Percentiles rank a stretch among this genome's conserved stretches.
Conservation (phyloP, 2,113 vertebrate genomes). For the Mellivora capensis region DNA sequence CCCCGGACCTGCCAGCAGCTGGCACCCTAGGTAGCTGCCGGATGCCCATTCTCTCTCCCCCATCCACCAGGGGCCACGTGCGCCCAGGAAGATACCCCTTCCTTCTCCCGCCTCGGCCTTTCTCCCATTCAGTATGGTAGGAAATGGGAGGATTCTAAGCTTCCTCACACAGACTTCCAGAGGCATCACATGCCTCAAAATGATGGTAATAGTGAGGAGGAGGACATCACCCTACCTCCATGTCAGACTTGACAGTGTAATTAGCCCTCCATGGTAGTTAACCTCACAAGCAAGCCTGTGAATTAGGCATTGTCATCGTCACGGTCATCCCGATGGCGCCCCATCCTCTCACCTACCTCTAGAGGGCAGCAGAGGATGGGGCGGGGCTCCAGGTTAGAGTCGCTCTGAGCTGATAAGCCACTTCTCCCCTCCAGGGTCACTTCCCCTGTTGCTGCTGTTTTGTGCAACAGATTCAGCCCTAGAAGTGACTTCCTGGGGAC, state of each 20-base stretch:
- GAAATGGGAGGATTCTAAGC: neutral
- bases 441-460: neutral
- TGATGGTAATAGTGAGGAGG: neutral
- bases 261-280: neutral
- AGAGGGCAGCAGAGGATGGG: neutral
- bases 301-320: neutral
- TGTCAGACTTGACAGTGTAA: neutral
- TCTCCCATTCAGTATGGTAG: neutral
- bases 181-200: neutral
- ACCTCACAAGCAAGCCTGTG: neutral
- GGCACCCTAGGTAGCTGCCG: neutral
- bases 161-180: neutral
- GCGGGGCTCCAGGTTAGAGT: neutral
- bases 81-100: neutral
- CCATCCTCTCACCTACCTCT: neutral
- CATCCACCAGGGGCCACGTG: neutral
- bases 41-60: neutral
- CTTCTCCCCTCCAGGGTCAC: neutral
- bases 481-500: neutral
- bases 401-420: neutral
- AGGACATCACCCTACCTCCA: neutral
- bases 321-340: accelerated
- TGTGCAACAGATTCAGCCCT: neutral
- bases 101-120: neutral
- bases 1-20: neutral